Evolutionary conservation across 2,888 invertebrate species (phyloP).

Genomic region (Dusona sp.): DNA sequence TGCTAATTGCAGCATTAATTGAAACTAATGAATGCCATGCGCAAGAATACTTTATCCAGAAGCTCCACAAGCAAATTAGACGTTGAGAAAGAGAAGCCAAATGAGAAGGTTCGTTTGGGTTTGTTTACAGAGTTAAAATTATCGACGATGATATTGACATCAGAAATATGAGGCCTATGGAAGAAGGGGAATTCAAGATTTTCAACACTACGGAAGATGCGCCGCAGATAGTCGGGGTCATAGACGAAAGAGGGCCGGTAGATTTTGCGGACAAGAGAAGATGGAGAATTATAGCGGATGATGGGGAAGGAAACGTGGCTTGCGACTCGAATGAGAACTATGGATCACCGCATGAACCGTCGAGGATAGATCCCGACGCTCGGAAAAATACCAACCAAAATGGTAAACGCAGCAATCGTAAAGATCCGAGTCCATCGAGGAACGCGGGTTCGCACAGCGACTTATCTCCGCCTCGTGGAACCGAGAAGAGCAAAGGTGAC

Average conservation of each 20-base stretch:
- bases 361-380: not conserved
- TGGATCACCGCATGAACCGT: not conserved
- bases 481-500: not conserved
- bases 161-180: conserved; percentile 87
- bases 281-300: conserved; percentile 83
- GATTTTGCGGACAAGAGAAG: conserved; percentile 80
- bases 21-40: too few relatives aligned
- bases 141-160: conserved; percentile 94
- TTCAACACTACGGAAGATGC: conserved; percentile 93
- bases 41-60: too few relatives aligned
- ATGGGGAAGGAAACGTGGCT: conserved; percentile 76
- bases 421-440: conserved; percentile 3
- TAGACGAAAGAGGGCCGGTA: conserved; percentile 89
- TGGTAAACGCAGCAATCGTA: not conserved
- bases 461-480: conserved; percentile 26
- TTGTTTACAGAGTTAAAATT: conserved; percentile 89
- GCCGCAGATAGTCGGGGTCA: conserved; percentile 94
- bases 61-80: too few relatives aligned
- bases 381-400: not conserved
- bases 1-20: too few relatives aligned
- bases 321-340: conserved; percentile 60
- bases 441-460: conserved; percentile 34
- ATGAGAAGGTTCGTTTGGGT: conserved; percentile 59
- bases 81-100: not conserved
- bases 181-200: conserved; percentile 89